Evolutionary conservation across 2,888 invertebrate genomes (phyloP).

Genomic region (Volucella inflata): DNA sequence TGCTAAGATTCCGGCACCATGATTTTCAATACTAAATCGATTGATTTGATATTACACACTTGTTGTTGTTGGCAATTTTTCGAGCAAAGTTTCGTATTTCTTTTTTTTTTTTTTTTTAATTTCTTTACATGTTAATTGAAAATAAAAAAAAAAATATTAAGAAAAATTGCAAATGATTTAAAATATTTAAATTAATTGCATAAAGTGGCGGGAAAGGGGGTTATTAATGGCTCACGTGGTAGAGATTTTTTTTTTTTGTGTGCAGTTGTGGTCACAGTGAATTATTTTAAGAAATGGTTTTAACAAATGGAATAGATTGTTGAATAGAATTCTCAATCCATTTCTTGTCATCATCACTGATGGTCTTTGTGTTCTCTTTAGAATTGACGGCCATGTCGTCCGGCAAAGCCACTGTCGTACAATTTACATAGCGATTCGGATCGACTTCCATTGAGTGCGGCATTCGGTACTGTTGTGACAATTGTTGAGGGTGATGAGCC

Average conservation of each 20-base stretch:
- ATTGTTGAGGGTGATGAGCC: slow-evolving; percentile 77
- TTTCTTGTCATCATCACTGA: slow-evolving; percentile 54
- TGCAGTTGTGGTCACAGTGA: slow-evolving; percentile 36
- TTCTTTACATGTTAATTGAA: slow-evolving; percentile 49
- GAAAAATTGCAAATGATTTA: slow-evolving; percentile 63
- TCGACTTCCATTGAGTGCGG: slow-evolving; percentile 88
- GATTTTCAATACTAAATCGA: slow-evolving; percentile 72
- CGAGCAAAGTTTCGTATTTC: slow-evolving; percentile 43
- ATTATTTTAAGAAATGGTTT: slow-evolving; percentile 12
- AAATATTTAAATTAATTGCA: slow-evolving; percentile 73
- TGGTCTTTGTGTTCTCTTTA: slow-evolving; percentile 63
- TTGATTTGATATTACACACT: slow-evolving; percentile 70
- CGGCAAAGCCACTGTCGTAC: slow-evolving; percentile 92
- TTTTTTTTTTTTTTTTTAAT: slow-evolving; percentile 13
- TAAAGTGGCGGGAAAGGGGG: slow-evolving; percentile 55
- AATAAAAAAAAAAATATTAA: slow-evolving; percentile 27
- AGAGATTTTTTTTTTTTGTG: slow-evolving; percentile 57
- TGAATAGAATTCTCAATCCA: background rate
- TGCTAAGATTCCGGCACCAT: slow-evolving; percentile 79
- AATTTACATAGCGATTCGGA: slow-evolving; percentile 91
- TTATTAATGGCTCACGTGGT: slow-evolving; percentile 67
- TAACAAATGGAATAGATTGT: background rate
- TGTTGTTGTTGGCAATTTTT: slow-evolving; percentile 72
- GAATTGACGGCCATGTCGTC: slow-evolving; percentile 83
- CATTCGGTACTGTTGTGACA: slow-evolving; percentile 84